Base-by-base conservation (phyloP, 1,140 invertebrate genomes). In the Aporrectodea caliginosa region DNA sequence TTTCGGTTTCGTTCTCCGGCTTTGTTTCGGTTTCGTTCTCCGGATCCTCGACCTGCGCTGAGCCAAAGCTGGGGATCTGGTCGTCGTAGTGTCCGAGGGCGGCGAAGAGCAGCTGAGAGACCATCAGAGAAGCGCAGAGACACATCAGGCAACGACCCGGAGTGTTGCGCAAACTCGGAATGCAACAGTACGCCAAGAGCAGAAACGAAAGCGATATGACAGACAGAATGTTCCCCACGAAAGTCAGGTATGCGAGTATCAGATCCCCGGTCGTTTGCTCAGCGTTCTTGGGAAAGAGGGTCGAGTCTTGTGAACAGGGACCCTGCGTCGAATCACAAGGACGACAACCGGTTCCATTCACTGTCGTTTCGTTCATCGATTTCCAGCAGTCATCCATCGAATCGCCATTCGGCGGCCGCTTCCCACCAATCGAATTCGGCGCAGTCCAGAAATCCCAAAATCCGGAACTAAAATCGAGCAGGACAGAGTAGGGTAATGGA, bases 91-190 rank as follows among this genome's bases (percentile, higher is more conserved):
- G 6, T 6, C 69, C 22, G 58, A 35, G 29, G 1, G 69, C 80
- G 0, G 79, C 78, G 75, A 90, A 89, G 14, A 89, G 78, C 0
- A 89, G 34, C 81, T 91, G 89, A 0, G 86, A 89, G 1, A 89
- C 58, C 34, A 90, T 84, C 0, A 91, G 83, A 16, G 86, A 84
- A 12, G 83, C 81, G 2, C 88, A 86, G 1, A 91, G 82, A 30
- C 87, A 89, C 58, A 90, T 85, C 2, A 90, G 82, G 80, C 88
- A 90, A 22, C 43, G 43, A 12, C 43, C 43, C 6, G 43, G 43
- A 58, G 43, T 58, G 43, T 58, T 58, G 43, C 43, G 43, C 43
- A 58, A 12, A 6, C 6, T 12, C 22, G 43, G 43, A 12, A 58
- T 58, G 6, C 43, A 58, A 58, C 43, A 58, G 43, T 58, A 58